A percentile compares a stretch with the other conserved stretches of the same genome.
phyloP scores from a whole-genome alignment of 2,113 vertebrate genomes.

The Motacilla alba region DNA sequence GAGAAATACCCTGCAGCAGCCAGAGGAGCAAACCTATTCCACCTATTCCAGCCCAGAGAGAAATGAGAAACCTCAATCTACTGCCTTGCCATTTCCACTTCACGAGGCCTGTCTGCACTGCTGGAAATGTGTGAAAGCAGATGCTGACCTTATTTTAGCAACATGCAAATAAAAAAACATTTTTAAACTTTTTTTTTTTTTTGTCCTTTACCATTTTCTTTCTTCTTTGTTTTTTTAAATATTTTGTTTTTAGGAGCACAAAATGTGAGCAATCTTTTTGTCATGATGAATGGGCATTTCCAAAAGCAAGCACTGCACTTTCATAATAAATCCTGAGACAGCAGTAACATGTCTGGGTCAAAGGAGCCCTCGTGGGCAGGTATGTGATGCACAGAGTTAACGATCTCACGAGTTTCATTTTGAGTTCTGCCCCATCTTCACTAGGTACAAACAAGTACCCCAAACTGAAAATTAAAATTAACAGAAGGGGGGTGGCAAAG shows the following conservation, averaged over 20 bases:
- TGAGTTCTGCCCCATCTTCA: neutral
- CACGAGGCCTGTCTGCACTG: neutral
- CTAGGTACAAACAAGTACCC: neutral
- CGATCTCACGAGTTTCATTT: neutral
- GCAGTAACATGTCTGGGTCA: neutral
- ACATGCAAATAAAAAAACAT: neutral
- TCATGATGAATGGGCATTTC: neutral
- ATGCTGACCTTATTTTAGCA: neutral
- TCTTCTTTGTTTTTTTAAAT: neutral
- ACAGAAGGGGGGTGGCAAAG: neutral
- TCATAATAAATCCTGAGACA: neutral
- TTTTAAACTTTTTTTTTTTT: neutral
- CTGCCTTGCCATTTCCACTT: neutral
- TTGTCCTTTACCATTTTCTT: neutral
- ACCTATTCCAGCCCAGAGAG: neutral
- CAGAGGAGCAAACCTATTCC: neutral
- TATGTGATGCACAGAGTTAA: neutral
- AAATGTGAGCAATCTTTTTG: neutral
- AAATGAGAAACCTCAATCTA: neutral
- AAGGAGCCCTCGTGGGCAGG: neutral
- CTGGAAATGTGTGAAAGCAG: neutral
- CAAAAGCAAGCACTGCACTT: conserved; percentile 21
- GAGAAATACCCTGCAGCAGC: neutral
- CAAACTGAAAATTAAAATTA: neutral
- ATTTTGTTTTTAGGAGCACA: neutral